Evolutionary conservation across 2,888 invertebrate species (phyloP).

Genomic region (Idaea straminata): DNA sequence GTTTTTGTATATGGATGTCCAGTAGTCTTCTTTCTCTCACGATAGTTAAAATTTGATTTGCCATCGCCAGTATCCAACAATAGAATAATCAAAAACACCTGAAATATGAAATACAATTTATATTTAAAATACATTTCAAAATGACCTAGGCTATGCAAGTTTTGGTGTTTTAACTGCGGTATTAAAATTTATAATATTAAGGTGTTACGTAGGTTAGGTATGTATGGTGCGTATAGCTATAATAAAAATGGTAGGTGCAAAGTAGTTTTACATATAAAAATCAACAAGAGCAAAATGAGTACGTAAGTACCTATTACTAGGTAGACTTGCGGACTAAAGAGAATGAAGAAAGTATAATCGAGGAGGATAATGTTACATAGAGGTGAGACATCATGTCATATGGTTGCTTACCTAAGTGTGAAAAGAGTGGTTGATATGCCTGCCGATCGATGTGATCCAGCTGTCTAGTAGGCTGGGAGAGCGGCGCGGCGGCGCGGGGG

Average conservation of each 20-base stretch:
- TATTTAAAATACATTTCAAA: neutral
- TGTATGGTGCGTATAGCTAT: neutral
- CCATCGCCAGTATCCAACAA: constrained; percentile 7
- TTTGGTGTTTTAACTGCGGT: neutral
- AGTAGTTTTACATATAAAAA: neutral
- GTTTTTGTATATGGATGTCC: constrained; percentile 28
- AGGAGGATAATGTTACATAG: neutral
- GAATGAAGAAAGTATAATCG: neutral
- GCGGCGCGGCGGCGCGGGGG: neutral
- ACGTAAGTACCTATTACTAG: no score
- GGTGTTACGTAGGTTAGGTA: neutral
- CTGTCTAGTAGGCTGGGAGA: constrained; percentile 1
- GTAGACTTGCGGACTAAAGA: no score
- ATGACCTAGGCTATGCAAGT: neutral
- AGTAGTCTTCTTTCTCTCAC: constrained; percentile 13
- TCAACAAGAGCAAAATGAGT: neutral
- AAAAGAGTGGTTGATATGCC: neutral
- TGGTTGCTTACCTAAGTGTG: neutral
- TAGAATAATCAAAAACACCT: constrained; percentile 5
- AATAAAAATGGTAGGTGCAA: neutral
- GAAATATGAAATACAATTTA: neutral
- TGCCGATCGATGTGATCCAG: neutral
- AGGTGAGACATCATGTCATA: neutral
- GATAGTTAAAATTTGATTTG: constrained; percentile 14
- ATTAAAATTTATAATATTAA: neutral